A percentile compares a stretch with the other conserved stretches of the same genome.
Evolutionary conservation across 2,888 invertebrate genomes (phyloP).

Genomic region (Zhuqinia jingwanae): DNA sequence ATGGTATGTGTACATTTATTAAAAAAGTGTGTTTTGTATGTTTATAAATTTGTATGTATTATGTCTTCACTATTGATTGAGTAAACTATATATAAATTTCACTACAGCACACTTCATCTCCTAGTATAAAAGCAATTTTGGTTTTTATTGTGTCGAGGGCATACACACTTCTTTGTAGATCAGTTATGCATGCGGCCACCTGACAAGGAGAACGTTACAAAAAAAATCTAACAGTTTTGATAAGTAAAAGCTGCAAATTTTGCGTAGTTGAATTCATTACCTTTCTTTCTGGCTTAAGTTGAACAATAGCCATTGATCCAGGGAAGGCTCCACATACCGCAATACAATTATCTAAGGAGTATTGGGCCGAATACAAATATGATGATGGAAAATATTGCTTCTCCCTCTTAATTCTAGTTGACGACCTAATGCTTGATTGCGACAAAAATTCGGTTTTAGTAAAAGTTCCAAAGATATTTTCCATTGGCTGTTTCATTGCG

Average conservation of each 20-base stretch:
- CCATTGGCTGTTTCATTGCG: conserved; percentile 34
- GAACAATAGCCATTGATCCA: conserved; percentile 85
- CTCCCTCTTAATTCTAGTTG: background rate
- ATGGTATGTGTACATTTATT: no score
- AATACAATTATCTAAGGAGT: conserved; percentile 81
- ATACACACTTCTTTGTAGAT: conserved; percentile 84
- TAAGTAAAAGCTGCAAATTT: no score
- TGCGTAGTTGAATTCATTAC: no score
- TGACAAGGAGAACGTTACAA: conserved; percentile 80
- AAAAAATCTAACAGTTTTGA: no score
- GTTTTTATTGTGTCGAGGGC: conserved; percentile 81
- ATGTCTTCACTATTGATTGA: conserved; percentile 8
- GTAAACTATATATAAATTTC: conserved; percentile 66
- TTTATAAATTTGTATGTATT: no score
- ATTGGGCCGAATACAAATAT: conserved; percentile 72
- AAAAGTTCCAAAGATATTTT: background rate
- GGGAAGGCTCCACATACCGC: conserved; percentile 85
- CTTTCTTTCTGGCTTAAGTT: conserved; percentile 83
- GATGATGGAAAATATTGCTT: conserved; percentile 60
- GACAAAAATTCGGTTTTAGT: conserved; percentile 2
- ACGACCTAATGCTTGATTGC: background rate
- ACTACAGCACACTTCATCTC: conserved; percentile 58
- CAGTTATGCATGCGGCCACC: conserved; percentile 84
- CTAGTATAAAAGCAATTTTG: conserved; percentile 46
- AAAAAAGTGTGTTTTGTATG: no score